Conservation (phyloP, 64 coral and sea anemone genomes). For the Hydrozoanthus tunicans region DNA sequence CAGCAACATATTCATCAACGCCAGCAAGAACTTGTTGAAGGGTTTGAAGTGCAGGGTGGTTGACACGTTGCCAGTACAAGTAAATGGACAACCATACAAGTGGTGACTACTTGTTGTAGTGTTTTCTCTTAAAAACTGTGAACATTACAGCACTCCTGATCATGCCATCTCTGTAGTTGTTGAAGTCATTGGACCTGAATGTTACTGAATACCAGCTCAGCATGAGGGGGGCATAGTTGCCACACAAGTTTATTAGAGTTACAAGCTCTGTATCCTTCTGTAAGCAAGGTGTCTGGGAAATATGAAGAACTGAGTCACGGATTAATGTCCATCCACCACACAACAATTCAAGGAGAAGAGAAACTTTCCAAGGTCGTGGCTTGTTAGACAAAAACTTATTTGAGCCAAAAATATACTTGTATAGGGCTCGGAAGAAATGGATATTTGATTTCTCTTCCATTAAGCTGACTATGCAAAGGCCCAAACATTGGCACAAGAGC, state of each 20-base stretch:
- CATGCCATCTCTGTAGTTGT: conserved; percentile 8
- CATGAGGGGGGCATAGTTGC: conserved; percentile 27
- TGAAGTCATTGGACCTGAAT: conserved; percentile 7
- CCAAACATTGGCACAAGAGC: conserved; percentile 37
- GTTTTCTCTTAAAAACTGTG: conserved; percentile 1
- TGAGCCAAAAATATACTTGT: background rate
- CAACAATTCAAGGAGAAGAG: background rate
- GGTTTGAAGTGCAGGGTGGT: conserved; percentile 1
- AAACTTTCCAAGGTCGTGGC: conserved; percentile 11
- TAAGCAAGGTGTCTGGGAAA: background rate
- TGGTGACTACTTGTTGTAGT: conserved; percentile 51
- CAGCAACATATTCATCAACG: conserved; percentile 21
- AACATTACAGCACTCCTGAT: conserved; percentile 51
- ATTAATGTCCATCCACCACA: conserved; percentile 54
- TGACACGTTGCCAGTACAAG: conserved; percentile 16
- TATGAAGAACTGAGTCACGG: background rate
- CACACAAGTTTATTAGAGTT: conserved; percentile 26
- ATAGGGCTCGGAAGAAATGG: background rate
- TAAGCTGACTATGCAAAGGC: background rate
- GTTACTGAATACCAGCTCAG: conserved; percentile 30
- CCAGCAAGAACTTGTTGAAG: background rate
- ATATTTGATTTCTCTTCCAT: conserved; percentile 25
- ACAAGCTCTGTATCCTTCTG: conserved; percentile 33
- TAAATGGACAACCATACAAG: conserved; percentile 31
- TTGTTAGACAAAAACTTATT: conserved; percentile 7